Conservation (phyloP, 2,113 vertebrate species). For the Hemicordylus capensis region DNA sequence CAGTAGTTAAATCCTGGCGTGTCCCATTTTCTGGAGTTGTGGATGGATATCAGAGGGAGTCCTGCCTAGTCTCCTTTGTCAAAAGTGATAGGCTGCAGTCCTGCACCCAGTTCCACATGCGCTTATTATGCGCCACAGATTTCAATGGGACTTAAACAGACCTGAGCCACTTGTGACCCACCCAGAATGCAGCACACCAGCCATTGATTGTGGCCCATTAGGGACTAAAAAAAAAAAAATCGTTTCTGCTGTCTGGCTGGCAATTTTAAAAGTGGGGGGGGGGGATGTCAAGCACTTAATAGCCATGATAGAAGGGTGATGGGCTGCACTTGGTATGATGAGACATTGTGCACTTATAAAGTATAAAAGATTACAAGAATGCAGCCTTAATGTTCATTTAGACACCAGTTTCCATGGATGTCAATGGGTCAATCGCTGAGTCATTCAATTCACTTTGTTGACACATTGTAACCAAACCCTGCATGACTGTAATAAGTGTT, state of each 20-base stretch:
- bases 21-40: background rate
- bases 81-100: background rate
- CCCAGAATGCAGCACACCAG: too few relatives aligned
- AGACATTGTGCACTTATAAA: background rate
- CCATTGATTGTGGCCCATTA: too few relatives aligned
- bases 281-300: background rate
- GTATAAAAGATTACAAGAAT: background rate
- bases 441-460: too few relatives aligned
- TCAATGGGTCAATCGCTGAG: too few relatives aligned
- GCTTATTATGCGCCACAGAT: background rate
- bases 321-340: background rate
- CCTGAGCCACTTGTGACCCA: background rate
- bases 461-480: too few relatives aligned
- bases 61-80: too few relatives aligned
- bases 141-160: background rate
- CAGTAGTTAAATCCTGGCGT: background rate
- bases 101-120: background rate
- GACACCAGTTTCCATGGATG: background rate
- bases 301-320: background rate
- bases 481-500: background rate
- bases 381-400: background rate
- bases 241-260: background rate
- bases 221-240: too few relatives aligned
- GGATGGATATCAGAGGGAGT: background rate
- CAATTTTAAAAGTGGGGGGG: background rate